A percentile compares a stretch with the other conserved stretches of the same genome.
phyloP scores from a whole-genome alignment of 1,140 invertebrate genomes.

The Diorhabda elongata region DNA sequence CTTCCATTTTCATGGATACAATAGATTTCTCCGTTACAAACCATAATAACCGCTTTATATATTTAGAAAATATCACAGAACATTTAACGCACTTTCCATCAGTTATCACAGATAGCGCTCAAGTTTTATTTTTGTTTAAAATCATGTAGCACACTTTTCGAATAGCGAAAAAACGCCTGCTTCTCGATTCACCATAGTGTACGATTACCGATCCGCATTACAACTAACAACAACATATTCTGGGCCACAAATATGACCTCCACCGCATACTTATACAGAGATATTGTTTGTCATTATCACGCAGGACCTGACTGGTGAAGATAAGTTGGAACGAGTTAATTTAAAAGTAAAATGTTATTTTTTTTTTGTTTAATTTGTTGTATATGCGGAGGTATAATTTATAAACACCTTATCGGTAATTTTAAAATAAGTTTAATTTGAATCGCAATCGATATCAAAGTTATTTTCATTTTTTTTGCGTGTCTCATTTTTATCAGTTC shows the following conservation, averaged over 20 bases:
- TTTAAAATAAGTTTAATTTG: too few relatives aligned
- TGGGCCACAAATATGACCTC: conserved; percentile 1
- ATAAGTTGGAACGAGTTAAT: background rate
- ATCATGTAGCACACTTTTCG: background rate
- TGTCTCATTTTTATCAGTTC: too few relatives aligned
- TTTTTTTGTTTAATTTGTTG: too few relatives aligned
- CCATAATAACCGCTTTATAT: background rate
- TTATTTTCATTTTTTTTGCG: too few relatives aligned
- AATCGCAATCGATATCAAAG: too few relatives aligned
- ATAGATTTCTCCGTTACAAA: conserved; percentile 15
- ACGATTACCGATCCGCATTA: background rate
- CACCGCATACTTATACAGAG: background rate
- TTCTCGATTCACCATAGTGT: background rate
- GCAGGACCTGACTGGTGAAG: background rate
- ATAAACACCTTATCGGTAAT: too few relatives aligned
- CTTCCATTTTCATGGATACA: conserved; percentile 1
- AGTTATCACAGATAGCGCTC: background rate
- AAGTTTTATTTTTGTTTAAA: conserved; percentile 3
- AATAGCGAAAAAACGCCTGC: background rate
- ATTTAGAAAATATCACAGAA: conserved; percentile 10
- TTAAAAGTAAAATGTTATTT: too few relatives aligned
- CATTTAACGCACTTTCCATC: background rate
- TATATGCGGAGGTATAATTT: too few relatives aligned
- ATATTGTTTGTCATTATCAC: conserved; percentile 2
- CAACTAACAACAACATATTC: background rate